Evolutionary conservation across 2,888 invertebrate genomes (phyloP), one percentile per base, ranked within the genome.

Genomic region (Rhorus exstirpatorius): DNA sequence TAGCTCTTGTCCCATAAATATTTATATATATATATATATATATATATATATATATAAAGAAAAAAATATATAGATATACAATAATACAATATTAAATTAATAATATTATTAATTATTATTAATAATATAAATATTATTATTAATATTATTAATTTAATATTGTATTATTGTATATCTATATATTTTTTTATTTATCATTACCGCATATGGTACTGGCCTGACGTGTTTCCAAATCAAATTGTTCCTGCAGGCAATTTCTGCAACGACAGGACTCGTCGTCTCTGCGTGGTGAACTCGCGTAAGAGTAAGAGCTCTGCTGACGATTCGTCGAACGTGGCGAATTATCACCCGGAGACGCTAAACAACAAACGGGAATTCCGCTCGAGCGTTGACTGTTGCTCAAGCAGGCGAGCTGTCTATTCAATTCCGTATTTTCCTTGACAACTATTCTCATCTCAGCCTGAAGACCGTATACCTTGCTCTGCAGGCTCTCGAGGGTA

Each of bases 401-500:
- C 31, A 91, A 79, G 35, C 83, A 85, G 35, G 85, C 92, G 41
- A 95, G 87, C 90, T 94, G 95, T 77, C 95, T 94, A 78, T 93
- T 94, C 55, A 96, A 93, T 67, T 94, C 88, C 19, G 91, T 89
- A 89, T 96, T 96, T 87, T 96, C 96, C 86, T 94, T 94, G 78
- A 94, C 93, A 87, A 96, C 93, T 88, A 95, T 92, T 89, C 95
- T 94, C 92, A 96, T 93, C 90, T 96, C 96, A 58, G 94, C 94
- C 86, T 96, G 95, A 63, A 96, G 93, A 55, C 94, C 93, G 86
- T 94, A 94, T 83, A 96, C 93, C 91, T 95, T 95, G 65, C 94
- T 94, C 75, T 95, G 94, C 49, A 96, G 94, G 6, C 93, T 94
- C 87, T 96, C 96, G 84, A 95, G 92, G 14, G 94, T 94, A 85